Percentiles rank a stretch among this genome's conserved stretches.
phyloP scores from a whole-genome alignment of 2,797 vertebrate genomes.

The Urocyon cinereoargenteus region DNA sequence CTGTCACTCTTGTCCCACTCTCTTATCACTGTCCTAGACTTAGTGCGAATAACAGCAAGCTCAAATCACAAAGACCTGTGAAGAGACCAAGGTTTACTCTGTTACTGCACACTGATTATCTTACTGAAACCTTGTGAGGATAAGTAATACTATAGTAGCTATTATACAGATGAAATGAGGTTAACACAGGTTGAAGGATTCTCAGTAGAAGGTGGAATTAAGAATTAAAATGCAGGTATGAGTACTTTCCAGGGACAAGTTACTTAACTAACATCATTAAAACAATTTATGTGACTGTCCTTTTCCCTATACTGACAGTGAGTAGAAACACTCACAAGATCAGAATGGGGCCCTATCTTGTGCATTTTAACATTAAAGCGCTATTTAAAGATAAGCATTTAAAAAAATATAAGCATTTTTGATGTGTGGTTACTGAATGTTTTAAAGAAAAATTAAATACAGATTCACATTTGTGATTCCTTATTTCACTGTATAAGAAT shows the following conservation, averaged over 20 bases:
- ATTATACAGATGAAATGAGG: constrained; percentile 14
- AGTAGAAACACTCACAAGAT: not conserved
- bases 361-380: not conserved
- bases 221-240: constrained; percentile 45
- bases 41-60: not conserved
- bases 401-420: not conserved
- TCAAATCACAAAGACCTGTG: constrained; percentile 11
- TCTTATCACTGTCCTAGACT: not conserved
- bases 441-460: constrained; percentile 39
- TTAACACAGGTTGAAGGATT: constrained; percentile 10
- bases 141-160: not conserved
- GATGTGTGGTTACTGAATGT: not conserved
- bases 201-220: not conserved
- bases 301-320: not conserved
- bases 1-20: not conserved
- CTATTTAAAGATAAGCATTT: not conserved
- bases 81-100: not conserved
- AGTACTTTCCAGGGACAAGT: not conserved
- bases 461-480: not conserved
- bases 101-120: constrained; percentile 18
- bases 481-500: constrained; percentile 4
- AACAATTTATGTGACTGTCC: not conserved
- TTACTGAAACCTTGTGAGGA: constrained; percentile 27
- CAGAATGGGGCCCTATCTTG: not conserved
- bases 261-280: not conserved